phyloP scores from a whole-genome alignment of 1,140 invertebrate genomes.

The Helicoverpa armigera region DNA sequence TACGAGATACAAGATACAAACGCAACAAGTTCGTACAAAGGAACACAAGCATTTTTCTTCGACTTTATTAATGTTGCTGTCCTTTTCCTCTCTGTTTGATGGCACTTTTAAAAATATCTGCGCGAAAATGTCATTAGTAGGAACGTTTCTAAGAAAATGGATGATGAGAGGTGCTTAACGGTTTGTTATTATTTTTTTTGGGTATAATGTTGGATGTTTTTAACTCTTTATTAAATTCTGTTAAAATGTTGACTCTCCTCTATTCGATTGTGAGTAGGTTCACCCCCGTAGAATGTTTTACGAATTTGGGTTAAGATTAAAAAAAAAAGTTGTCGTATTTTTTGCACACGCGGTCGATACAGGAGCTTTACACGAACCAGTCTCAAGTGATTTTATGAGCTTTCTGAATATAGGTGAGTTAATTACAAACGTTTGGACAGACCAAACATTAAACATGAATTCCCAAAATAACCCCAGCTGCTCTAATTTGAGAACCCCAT shows the following conservation, averaged over 20 bases:
- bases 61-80: slow-evolving; percentile 56
- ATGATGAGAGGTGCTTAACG: slow-evolving; percentile 40
- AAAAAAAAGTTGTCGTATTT: too few species aligned
- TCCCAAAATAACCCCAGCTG: too few species aligned
- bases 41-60: slow-evolving; percentile 47
- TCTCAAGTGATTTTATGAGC: too few species aligned
- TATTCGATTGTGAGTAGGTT: too few species aligned
- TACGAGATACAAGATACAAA: slow-evolving; percentile 28
- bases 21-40: slow-evolving; percentile 64
- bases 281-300: too few species aligned
- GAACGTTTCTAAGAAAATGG: slow-evolving; percentile 16
- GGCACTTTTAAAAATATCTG: slow-evolving; percentile 53
- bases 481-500: too few species aligned
- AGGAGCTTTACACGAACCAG: too few species aligned
- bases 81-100: slow-evolving; percentile 43
- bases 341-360: too few species aligned
- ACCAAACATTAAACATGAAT: too few species aligned
- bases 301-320: too few species aligned
- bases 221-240: slow-evolving; percentile 3
- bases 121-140: slow-evolving; percentile 36
- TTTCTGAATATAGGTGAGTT: too few species aligned
- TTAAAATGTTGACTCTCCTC: neutral
- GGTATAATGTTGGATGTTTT: slow-evolving; percentile 56
- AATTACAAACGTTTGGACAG: too few species aligned
- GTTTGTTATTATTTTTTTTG: slow-evolving; percentile 48